A percentile compares a stretch with the other conserved stretches of the same genome.
Conservation (phyloP, 2,797 vertebrate species). For the Chanos chanos region DNA sequence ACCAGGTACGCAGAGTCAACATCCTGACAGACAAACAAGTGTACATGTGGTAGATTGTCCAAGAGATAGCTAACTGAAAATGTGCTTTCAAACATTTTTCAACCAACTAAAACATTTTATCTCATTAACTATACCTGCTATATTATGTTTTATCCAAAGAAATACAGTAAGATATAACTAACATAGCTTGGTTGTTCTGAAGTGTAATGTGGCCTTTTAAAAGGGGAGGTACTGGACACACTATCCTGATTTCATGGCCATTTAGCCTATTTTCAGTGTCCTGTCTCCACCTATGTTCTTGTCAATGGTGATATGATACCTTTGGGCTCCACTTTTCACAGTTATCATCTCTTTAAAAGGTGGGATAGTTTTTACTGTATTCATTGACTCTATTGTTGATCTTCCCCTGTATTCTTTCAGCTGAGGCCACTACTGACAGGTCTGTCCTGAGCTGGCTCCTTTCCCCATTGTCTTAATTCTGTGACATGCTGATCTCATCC, state of each 20-base stretch:
- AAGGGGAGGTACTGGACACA: too few relatives aligned
- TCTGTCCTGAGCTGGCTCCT: constrained; percentile 4
- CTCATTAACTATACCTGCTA: too few relatives aligned
- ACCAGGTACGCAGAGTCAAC: constrained; percentile 87
- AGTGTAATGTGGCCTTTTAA: too few relatives aligned
- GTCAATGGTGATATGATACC: constrained; percentile 25
- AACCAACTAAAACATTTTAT: too few relatives aligned
- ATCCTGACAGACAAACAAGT: constrained; percentile 70
- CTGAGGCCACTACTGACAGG: background rate
- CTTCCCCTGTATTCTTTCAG: background rate
- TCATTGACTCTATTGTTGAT: constrained; percentile 26
- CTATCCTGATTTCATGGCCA: background rate
- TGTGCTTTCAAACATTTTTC: too few relatives aligned
- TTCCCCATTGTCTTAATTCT: constrained; percentile 1
- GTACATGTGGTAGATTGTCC: too few relatives aligned
- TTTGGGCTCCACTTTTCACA: background rate
- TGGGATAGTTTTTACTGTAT: constrained; percentile 15
- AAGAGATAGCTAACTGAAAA: too few relatives aligned
- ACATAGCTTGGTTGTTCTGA: too few relatives aligned
- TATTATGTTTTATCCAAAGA: too few relatives aligned
- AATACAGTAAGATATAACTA: too few relatives aligned
- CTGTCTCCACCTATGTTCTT: constrained; percentile 2
- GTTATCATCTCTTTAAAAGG: constrained; percentile 9
- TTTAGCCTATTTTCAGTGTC: constrained; percentile 13
- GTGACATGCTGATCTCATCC: constrained; percentile 4